phyloP scores from a whole-genome alignment of 2,797 vertebrate species.

The Pipistrellus kuhlii region DNA sequence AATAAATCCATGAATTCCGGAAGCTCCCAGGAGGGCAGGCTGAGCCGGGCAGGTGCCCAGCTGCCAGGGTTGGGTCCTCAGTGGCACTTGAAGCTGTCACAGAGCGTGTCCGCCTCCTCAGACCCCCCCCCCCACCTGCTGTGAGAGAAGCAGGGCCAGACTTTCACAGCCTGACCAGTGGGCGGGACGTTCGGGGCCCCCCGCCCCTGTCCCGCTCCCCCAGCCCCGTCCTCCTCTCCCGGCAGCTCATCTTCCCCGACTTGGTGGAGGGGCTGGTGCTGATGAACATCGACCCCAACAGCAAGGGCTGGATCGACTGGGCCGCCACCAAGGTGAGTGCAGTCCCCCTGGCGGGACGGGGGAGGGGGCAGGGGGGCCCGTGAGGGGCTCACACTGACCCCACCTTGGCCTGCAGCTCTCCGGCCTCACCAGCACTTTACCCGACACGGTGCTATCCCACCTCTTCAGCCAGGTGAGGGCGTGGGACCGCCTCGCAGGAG shows the following conservation, averaged over 20 bases:
- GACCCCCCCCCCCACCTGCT: not conserved
- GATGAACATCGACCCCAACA: constrained; percentile 97
- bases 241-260: constrained; percentile 96
- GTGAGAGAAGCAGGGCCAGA: too few species aligned
- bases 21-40: not conserved
- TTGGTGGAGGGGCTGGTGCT: constrained; percentile 97
- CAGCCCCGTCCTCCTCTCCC: not conserved
- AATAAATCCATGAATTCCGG: not conserved
- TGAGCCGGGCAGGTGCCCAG: not conserved
- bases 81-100: not conserved
- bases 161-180: not conserved
- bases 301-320: constrained; percentile 99
- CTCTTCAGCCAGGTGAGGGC: constrained; percentile 97
- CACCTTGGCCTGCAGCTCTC: constrained; percentile 90
- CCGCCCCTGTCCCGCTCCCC: rapidly evolving
- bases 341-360: rapidly evolving
- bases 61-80: not conserved
- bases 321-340: constrained; percentile 94
- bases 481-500: not conserved
- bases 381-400: too few species aligned
- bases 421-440: constrained; percentile 94
- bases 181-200: not conserved
- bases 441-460: constrained; percentile 94
- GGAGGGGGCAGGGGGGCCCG: too few species aligned
- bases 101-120: not conserved